These are phyloP conservation scores for Plutomurus gul DNA, from an alignment of 1,140 invertebrate species.

Conservation along the genomic window DNA sequence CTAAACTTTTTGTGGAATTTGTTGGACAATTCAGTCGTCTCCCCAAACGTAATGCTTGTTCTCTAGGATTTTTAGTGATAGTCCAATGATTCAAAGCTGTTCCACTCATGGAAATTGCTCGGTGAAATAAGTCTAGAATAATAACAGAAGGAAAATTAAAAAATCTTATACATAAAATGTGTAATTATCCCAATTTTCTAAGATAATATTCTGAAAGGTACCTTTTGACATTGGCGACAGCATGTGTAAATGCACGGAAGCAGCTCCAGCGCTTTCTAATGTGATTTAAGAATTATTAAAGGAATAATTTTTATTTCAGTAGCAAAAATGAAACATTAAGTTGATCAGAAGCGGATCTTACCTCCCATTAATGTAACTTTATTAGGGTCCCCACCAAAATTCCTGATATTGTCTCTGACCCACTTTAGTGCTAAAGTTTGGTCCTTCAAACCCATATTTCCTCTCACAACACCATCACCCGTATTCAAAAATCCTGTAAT, in stretches of 20 bases:
- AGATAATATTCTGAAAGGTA: neutral
- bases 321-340: neutral
- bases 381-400: conserved; percentile 8
- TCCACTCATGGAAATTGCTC: conserved; percentile 58
- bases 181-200: neutral
- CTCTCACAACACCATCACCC: conserved; percentile 36
- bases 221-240: conserved; percentile 51
- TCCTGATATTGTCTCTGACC: conserved; percentile 30
- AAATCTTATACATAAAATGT: neutral
- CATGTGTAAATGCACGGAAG: conserved; percentile 52
- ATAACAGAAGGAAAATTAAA: neutral
- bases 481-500: conserved; percentile 41
- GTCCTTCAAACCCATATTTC: conserved; percentile 48
- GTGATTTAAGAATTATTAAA: too few species aligned
- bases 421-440: conserved; percentile 42
- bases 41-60: conserved; percentile 58
- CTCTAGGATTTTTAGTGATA: conserved; percentile 50
- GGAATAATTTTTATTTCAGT: too few species aligned
- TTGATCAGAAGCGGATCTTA: neutral
- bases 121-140: conserved; percentile 56
- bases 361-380: neutral
- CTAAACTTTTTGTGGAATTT: conserved; percentile 47
- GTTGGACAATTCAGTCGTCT: conserved; percentile 59
- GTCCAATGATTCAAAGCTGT: conserved; percentile 62
- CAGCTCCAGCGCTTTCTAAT: conserved; percentile 39